Percentiles rank a stretch among this genome's conserved stretches.
These are phyloP conservation scores for Aphidoletes aphidimyza DNA, from an alignment of 2,888 invertebrate species.

Conservation along the genomic window DNA sequence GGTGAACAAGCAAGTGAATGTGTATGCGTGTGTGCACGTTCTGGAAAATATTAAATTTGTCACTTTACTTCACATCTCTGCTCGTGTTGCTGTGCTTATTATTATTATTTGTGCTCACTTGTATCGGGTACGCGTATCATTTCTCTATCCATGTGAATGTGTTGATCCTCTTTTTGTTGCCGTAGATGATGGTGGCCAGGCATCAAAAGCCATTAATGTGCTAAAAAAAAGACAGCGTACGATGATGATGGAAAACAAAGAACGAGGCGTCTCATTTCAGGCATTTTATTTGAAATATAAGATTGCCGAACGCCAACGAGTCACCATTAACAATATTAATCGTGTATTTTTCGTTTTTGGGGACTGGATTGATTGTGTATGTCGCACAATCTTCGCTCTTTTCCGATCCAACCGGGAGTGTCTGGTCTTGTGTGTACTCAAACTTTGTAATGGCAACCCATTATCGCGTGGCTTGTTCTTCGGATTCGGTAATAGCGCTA, in stretches of 20 bases:
- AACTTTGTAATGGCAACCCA: constrained; percentile 44
- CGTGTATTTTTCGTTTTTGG: background rate
- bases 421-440: constrained; percentile 35
- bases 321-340: constrained; percentile 50
- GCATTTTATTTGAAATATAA: constrained; percentile 26
- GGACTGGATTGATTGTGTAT: background rate
- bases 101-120: background rate
- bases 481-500: constrained; percentile 27
- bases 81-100: background rate
- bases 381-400: background rate
- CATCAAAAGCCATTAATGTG: background rate
- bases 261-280: constrained; percentile 2
- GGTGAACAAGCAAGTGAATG: background rate
- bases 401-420: background rate
- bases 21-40: background rate
- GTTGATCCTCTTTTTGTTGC: too few species aligned
- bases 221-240: background rate
- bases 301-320: constrained; percentile 16
- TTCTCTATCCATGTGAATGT: too few species aligned
- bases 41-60: constrained; percentile 53
- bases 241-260: constrained; percentile 21
- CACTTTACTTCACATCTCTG: constrained; percentile 6
- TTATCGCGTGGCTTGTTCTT: constrained; percentile 50
- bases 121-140: background rate
- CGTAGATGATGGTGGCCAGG: background rate